These are phyloP conservation scores for Papilio helenus DNA, from an alignment of 1,140 invertebrate genomes.

Conservation along the genomic window DNA sequence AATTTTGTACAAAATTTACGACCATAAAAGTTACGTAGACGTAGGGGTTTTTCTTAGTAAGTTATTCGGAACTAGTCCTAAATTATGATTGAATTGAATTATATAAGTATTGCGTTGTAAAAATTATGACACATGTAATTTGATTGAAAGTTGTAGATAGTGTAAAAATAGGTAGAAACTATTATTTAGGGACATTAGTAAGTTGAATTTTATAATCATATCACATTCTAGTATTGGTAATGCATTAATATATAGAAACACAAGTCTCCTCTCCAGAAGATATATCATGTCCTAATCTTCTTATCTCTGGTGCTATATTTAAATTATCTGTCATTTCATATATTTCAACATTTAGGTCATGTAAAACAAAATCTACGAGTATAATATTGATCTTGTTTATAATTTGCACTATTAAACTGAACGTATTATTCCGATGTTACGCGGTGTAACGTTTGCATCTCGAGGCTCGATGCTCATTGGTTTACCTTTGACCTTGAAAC, in stretches of 20 bases:
- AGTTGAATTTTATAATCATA: constrained; percentile 81
- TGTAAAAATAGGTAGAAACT: constrained; percentile 73
- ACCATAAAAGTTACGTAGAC: constrained; percentile 66
- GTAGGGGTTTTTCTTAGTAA: constrained; percentile 77
- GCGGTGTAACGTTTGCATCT: too few relatives aligned
- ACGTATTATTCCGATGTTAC: too few relatives aligned
- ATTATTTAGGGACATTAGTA: constrained; percentile 62
- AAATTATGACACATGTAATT: constrained; percentile 59
- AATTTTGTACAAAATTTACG: constrained; percentile 74
- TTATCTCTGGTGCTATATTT: constrained; percentile 48
- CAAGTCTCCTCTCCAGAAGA: constrained; percentile 35
- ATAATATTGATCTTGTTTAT: background rate
- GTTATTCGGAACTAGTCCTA: constrained; percentile 79
- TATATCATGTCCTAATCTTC: constrained; percentile 38
- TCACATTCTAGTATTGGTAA: constrained; percentile 68
- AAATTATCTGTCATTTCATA: constrained; percentile 25
- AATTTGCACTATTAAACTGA: background rate
- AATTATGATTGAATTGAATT: constrained; percentile 71
- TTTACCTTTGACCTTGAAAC: too few relatives aligned
- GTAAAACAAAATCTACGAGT: background rate
- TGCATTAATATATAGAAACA: constrained; percentile 49
- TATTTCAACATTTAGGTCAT: background rate
- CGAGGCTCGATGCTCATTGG: too few relatives aligned
- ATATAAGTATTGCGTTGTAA: constrained; percentile 55
- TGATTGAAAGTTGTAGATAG: constrained; percentile 75